Evolutionary conservation across 2,797 vertebrate genomes (phyloP).

Genomic region (Phalloptychus januarius): DNA sequence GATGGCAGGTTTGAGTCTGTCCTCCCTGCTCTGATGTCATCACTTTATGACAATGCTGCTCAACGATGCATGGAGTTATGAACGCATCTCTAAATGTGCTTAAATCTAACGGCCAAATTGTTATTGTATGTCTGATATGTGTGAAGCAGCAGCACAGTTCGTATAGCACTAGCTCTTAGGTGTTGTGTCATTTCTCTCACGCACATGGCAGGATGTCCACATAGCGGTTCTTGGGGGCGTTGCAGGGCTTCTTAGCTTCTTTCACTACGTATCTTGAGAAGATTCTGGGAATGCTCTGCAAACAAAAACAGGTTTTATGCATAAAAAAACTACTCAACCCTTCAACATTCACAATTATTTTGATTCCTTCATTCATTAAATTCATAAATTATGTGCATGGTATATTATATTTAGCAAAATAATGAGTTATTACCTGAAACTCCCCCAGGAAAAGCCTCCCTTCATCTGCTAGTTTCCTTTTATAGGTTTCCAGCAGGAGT

Average conservation of each 20-base stretch:
- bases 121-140: background rate
- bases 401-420: too few relatives aligned
- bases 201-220: conserved; percentile 97
- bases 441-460: conserved; percentile 93
- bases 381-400: background rate
- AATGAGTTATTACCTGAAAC: conserved; percentile 86
- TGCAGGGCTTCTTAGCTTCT: conserved; percentile 89
- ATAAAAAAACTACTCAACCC: background rate
- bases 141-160: background rate
- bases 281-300: conserved; percentile 93
- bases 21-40: background rate
- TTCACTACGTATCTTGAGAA: conserved; percentile 88
- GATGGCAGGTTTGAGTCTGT: background rate
- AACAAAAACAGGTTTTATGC: accelerated
- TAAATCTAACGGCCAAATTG: background rate
- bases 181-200: conserved; percentile 53
- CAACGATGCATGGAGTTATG: background rate
- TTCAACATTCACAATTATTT: background rate
- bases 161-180: background rate
- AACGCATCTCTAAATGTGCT: background rate
- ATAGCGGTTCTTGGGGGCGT: conserved; percentile 93
- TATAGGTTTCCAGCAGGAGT: conserved; percentile 85
- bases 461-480: conserved; percentile 93
- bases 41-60: background rate
- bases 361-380: background rate